phyloP scores from a whole-genome alignment of 2,888 invertebrate genomes.

The Calliphora vomitoria region DNA sequence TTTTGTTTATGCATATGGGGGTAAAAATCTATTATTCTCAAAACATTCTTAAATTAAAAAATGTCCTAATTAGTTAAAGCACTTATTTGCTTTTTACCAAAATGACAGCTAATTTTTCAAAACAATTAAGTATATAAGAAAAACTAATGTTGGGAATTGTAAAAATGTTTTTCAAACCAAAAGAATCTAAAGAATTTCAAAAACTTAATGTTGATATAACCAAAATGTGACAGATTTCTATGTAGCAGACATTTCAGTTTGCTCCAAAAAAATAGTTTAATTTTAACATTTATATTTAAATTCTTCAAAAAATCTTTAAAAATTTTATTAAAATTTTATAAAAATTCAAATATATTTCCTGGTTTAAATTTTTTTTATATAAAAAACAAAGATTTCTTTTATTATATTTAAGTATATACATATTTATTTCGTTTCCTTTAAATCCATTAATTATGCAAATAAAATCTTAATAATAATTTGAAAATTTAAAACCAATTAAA shows the following conservation, averaged over 20 bases:
- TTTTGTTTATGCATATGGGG: too few species aligned
- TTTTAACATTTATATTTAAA: neutral
- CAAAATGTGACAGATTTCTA: neutral
- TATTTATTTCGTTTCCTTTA: neutral
- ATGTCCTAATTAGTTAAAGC: neutral
- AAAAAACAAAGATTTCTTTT: neutral
- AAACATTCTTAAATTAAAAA: too few species aligned
- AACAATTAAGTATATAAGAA: neutral
- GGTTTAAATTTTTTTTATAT: too few species aligned
- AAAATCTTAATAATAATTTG: conserved; percentile 25
- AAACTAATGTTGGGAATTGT: neutral
- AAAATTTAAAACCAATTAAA: conserved; percentile 48
- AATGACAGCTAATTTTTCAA: neutral
- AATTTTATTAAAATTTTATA: neutral
- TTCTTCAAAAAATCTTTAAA: too few species aligned
- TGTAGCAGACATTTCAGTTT: neutral
- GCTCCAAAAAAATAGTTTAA: neutral
- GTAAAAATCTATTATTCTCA: too few species aligned
- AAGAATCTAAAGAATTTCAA: neutral
- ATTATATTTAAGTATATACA: too few species aligned
- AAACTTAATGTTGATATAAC: neutral
- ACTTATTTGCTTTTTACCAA: neutral
- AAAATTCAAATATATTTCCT: too few species aligned
- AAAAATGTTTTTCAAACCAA: neutral
- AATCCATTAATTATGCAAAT: neutral